Base-by-base conservation (phyloP, 2,888 invertebrate species). In the Galerucella pusilla region DNA sequence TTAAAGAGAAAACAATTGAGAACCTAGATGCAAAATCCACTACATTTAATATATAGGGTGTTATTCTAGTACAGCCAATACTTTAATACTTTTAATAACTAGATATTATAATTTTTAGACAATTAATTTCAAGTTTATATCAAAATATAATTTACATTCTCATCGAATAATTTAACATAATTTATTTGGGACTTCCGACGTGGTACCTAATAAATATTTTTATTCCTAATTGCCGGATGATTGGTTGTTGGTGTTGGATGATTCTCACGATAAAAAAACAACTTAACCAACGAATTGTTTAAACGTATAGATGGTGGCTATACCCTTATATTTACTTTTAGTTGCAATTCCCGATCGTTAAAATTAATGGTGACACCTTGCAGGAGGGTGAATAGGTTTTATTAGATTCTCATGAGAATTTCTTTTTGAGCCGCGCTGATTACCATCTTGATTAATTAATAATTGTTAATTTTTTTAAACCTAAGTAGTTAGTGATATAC, bases 161-260 rank as follows among this genome's bases (percentile, higher is more conserved):
- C 71, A 72, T 72, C 20, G 71, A 71, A 75, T 75, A 64, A 75
- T 71, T 75, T 68, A 59, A 64, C 75, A 75, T 75, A 63, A 72
- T 75, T 71, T 72, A 72, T 68, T 72, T 75, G 68, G 71, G 60
- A 28, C 28, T 69, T 69, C 61, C 60, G 61, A 61, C 61, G 35
- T 42, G 5, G 7, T 42, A 42, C 35, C 35, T 7, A 42, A 42
- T 42, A 20, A n/a, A 65, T 61, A 7, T 45, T 16, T 68, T 14
- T 67, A 52, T 67, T 7, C 10, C 49, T 67, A 67, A 67, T 67
- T 52, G 45, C 54, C 54, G 60, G 61, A 69, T 69, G 46, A 80
- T 80, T 79, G 76, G 79, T 64, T 77, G 79, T 64, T 77, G 75
- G 77, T 76, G 72, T 42, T 75, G 61, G 63, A 77, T 77, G 64